These are phyloP conservation scores for Catocala fraxini DNA, from an alignment of 2,888 invertebrate genomes.

Conservation along the genomic window DNA sequence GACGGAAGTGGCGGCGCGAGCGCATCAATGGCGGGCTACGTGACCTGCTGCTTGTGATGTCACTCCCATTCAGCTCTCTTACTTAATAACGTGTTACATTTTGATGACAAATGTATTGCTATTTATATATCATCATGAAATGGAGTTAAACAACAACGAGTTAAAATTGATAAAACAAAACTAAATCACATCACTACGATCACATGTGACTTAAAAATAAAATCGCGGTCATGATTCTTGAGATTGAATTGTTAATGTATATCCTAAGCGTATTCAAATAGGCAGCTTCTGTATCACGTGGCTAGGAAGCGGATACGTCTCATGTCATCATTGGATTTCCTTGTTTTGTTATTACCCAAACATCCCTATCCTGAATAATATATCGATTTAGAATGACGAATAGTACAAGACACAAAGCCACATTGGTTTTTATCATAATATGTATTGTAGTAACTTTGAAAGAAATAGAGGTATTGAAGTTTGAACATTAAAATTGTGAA, in stretches of 20 bases:
- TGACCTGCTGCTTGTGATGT: slow-evolving; percentile 67
- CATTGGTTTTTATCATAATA: too few relatives aligned
- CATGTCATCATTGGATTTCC: slow-evolving; percentile 42
- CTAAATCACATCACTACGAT: slow-evolving; percentile 7
- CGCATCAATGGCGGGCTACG: slow-evolving; percentile 75
- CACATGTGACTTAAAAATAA: slow-evolving; percentile 14
- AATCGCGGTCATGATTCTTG: slow-evolving; percentile 10
- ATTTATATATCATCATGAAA: background rate
- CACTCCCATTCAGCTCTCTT: slow-evolving; percentile 57
- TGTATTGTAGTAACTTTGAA: too few relatives aligned
- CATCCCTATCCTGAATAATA: slow-evolving; percentile 41
- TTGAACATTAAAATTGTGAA: too few relatives aligned
- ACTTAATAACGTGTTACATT: slow-evolving; percentile 32
- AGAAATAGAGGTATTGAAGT: too few relatives aligned
- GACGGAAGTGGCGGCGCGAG: slow-evolving; percentile 77
- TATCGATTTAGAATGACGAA: slow-evolving; percentile 20
- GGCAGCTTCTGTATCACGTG: slow-evolving; percentile 20
- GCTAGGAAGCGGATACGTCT: slow-evolving; percentile 32
- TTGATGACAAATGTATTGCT: slow-evolving; percentile 17
- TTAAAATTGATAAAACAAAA: slow-evolving; percentile 14
- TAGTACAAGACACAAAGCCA: background rate
- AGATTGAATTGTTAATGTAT: slow-evolving; percentile 11
- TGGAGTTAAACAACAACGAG: slow-evolving; percentile 6
- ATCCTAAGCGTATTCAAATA: slow-evolving; percentile 8
- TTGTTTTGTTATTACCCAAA: slow-evolving; percentile 43